Conservation (phyloP, 2,113 vertebrate species). For the Eptesicus fuscus region DNA sequence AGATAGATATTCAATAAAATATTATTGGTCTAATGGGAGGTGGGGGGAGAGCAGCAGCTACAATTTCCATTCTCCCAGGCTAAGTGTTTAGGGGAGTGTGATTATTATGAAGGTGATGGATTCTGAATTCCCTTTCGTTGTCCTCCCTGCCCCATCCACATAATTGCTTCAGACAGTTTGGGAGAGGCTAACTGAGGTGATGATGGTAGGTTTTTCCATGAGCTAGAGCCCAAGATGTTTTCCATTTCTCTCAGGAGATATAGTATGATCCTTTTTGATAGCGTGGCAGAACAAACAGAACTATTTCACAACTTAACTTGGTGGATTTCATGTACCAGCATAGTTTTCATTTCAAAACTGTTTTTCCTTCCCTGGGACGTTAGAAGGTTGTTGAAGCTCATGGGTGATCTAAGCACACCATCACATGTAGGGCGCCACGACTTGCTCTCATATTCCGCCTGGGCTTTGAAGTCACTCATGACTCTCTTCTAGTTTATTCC, state of each 20-base stretch:
- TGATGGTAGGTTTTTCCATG: background rate
- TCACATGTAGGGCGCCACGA: background rate
- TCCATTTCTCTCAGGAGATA: background rate
- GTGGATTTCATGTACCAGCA: background rate
- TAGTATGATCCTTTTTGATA: background rate
- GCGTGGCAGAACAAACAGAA: slow-evolving; percentile 4
- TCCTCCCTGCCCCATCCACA: background rate
- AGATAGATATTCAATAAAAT: background rate
- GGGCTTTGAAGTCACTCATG: background rate
- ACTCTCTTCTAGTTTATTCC: slow-evolving; percentile 6
- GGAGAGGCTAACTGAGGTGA: background rate
- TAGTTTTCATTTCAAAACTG: background rate
- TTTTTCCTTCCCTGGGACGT: background rate
- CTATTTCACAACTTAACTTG: background rate
- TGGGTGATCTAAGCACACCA: background rate
- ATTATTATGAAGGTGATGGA: background rate
- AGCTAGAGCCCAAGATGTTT: background rate
- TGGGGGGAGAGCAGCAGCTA: background rate
- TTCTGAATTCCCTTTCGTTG: background rate
- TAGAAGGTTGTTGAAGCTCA: background rate
- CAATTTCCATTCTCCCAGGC: background rate
- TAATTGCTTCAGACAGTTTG: background rate
- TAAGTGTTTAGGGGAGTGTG: background rate
- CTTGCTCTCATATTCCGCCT: background rate
- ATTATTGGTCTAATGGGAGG: background rate